phyloP scores from a whole-genome alignment of 2,888 invertebrate genomes.

The Epistrophe eligans region DNA sequence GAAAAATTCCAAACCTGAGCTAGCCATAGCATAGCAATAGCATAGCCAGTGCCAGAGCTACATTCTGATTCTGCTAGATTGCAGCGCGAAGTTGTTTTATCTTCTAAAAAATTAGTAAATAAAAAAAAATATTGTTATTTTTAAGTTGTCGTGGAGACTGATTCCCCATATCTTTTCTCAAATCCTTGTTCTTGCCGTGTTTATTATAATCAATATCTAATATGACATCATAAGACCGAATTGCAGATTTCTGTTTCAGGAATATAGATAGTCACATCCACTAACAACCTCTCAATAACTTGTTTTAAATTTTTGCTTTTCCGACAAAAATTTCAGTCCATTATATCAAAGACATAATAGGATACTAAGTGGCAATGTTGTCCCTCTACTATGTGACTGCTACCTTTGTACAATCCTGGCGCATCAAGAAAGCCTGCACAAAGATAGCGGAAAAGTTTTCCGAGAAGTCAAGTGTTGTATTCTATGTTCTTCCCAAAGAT shows the following conservation, averaged over 20 bases:
- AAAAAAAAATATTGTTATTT: slow-evolving; percentile 40
- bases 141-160: slow-evolving; percentile 47
- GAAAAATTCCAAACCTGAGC: slow-evolving; percentile 57
- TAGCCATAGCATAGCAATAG: no score
- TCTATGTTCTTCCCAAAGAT: slow-evolving; percentile 85
- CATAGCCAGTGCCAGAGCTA: neutral
- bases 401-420: slow-evolving; percentile 92
- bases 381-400: slow-evolving; percentile 93
- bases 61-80: slow-evolving; percentile 33
- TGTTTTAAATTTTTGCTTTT: neutral
- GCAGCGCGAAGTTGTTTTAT: slow-evolving; percentile 32
- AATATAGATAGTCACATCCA: slow-evolving; percentile 11
- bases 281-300: slow-evolving; percentile 3
- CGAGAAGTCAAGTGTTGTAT: slow-evolving; percentile 86
- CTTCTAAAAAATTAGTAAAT: slow-evolving; percentile 29
- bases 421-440: slow-evolving; percentile 88
- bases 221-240: slow-evolving; percentile 66
- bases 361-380: slow-evolving; percentile 84
- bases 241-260: slow-evolving; percentile 30
- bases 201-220: slow-evolving; percentile 57
- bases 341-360: slow-evolving; percentile 6
- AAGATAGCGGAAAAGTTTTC: slow-evolving; percentile 87
- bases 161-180: slow-evolving; percentile 29
- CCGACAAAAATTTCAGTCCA: neutral
- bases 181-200: slow-evolving; percentile 34